Evolutionary conservation across 2,888 invertebrate species (phyloP), one percentile per base, ranked within the genome.

Genomic region (Bombylius major): DNA sequence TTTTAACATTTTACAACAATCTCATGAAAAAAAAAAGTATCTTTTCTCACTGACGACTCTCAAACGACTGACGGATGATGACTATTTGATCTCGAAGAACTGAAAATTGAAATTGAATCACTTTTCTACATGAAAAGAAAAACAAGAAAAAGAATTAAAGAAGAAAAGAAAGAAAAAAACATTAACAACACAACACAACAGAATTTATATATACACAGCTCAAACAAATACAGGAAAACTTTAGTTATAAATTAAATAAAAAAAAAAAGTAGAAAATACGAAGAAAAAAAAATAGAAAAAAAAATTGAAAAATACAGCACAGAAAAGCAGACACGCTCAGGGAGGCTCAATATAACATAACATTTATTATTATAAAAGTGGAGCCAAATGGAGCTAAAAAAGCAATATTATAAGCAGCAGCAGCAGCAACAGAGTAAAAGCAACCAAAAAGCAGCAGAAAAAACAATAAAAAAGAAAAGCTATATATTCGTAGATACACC

Each of bases 1-100:
- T 23, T 23, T 23, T 23, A 23, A 23, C 23, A 23, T 23, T n/a
- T 23, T 23, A 23, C 23, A 23, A 23, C 23, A 23, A 23, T 3
- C 23, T 23, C 3, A 23, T 23, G 23, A 23, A 23, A 23, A 42
- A n/a, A 39, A 39, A 42, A 42, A 11, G 11, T 42, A 42, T 55
- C 57, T 52, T 50, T 49, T 49, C 55, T 57, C 57, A 51, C 52
- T 57, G 52, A 55, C 54, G 54, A 45, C 51, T 55, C 57, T 55
- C 57, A 57, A 54, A 57, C 54, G 55, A 57, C 57, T 57, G 57
- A 57, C 51, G 39, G 39, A 42, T 42, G 39, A 42, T 42, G 39
- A 42, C 39, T 5, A 42, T 11, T 42, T 42, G 39, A 11, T 42
- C 39, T 42, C 39, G 39, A 42, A 42, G 39, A 42, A 42, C 39